Evolutionary conservation across 2,888 invertebrate species (phyloP), one percentile per base, ranked within the genome.

Genomic region (Drosophila picticornis): DNA sequence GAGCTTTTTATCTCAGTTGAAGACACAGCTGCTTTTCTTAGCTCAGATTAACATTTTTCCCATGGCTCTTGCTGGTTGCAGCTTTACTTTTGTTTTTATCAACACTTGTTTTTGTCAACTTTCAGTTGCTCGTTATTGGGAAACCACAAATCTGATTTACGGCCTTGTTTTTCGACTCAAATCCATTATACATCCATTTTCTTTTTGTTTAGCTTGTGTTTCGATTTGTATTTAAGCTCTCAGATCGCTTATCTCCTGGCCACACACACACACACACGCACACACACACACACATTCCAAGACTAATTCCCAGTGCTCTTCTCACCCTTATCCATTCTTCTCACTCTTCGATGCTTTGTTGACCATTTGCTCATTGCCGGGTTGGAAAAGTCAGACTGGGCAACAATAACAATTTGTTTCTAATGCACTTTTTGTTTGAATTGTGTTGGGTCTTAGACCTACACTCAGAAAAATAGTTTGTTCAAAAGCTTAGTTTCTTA

Each of bases 321-420:
- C 34, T 13, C 36, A 9, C 43, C 55, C 31, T 13, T 34, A 50
- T 11, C 40, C 43, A 7, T 11, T 5, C n/a, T 13, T n/a, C 51
- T 16, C 34, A 22, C 43, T 25, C 31, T 16, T 29, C 27, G 10
- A 25, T 31, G 50, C 40, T 57, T 66, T 56, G 60, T 63, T 46
- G 51, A 61, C 58, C 80, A 61, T 74, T 63, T 58, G 73, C 73
- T 71, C 68, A 64, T 73, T 70, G 77, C 27, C 70, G 60, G 60
- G 70, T 38, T 19, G 65, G 51, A 60, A 60, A 71, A 77, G 75
- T 80, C 61, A 71, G 74, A 38, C 53, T 52, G 53, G 48, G 74
- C 72, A 83, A 84, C 85, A 86, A 86, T 88, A 88, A 86, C 85
- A 86, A 86, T 88, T 86, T 86, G 88, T 88, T 78, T 75, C 75